Evolutionary conservation across 2,888 invertebrate species (phyloP).

Genomic region (Elegia similella): DNA sequence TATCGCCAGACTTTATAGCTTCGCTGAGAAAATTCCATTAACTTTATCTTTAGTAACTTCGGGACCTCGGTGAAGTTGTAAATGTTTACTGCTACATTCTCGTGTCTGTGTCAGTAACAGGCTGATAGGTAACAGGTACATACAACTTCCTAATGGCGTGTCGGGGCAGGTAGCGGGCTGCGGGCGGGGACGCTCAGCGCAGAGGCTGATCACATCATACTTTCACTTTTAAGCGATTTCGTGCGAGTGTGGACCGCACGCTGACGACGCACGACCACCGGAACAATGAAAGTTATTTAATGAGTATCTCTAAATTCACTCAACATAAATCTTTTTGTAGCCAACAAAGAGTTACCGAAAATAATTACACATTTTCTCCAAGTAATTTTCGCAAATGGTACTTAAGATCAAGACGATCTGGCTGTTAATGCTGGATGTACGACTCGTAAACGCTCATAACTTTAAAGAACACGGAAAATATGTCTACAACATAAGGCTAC

Average conservation of each 20-base stretch:
- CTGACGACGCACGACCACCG: conserved; percentile 48
- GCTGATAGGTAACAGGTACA: neutral
- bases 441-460: neutral
- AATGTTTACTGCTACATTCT: neutral
- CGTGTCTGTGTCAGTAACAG: neutral
- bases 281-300: conserved; percentile 70
- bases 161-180: neutral
- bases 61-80: neutral
- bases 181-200: conserved; percentile 24
- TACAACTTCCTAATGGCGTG: conserved; percentile 11
- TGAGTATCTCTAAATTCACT: conserved; percentile 40
- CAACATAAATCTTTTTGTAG: conserved; percentile 22
- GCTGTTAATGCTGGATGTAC: neutral
- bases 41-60: neutral
- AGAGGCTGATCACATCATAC: conserved; percentile 65
- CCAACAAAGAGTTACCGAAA: neutral
- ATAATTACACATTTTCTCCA: neutral
- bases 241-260: conserved; percentile 52
- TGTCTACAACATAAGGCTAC: neutral
- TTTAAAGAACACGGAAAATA: neutral
- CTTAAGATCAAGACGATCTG: neutral
- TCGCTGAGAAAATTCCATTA: neutral
- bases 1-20: neutral
- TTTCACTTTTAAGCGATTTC: conserved; percentile 77
- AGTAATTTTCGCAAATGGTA: neutral